Evolutionary conservation across 2,797 vertebrate species (phyloP).

Genomic region (Acanthurus tractus): DNA sequence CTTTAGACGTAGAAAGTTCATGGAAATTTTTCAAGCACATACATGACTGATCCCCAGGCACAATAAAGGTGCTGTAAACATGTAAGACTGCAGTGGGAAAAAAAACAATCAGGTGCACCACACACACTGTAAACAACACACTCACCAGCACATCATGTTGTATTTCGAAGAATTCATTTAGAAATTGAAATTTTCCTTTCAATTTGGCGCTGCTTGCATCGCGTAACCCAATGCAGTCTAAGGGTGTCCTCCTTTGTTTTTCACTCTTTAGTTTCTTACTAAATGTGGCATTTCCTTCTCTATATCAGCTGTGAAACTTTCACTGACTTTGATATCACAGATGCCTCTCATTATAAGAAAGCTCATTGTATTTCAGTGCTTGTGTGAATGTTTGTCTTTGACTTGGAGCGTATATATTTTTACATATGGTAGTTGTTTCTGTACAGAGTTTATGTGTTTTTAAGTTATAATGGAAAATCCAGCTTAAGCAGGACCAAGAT

Average conservation of each 20-base stretch:
- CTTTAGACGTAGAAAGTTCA: neutral
- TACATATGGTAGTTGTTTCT: slow-evolving; percentile 41
- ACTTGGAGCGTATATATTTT: slow-evolving; percentile 33
- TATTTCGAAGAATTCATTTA: neutral
- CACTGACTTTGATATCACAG: neutral
- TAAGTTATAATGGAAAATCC: slow-evolving; percentile 17
- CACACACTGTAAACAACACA: slow-evolving; percentile 1
- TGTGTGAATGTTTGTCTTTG: slow-evolving; percentile 39
- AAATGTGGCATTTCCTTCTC: neutral
- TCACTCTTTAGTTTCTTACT: neutral
- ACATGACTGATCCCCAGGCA: neutral
- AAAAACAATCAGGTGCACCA: slow-evolving; percentile 13
- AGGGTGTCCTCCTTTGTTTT: neutral
- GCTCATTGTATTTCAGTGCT: slow-evolving; percentile 10
- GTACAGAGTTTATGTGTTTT: slow-evolving; percentile 24
- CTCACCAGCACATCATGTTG: neutral
- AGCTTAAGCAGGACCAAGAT: slow-evolving; percentile 50
- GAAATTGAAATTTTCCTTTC: neutral
- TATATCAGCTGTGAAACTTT: slow-evolving; percentile 28
- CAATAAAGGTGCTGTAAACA: neutral
- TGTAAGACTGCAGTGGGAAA: neutral
- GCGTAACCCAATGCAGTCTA: slow-evolving; percentile 8
- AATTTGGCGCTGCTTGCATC: slow-evolving; percentile 1
- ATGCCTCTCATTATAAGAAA: slow-evolving; percentile 16
- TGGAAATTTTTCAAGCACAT: neutral